Evolutionary conservation across 2,888 invertebrate species (phyloP).

Genomic region (Resseliella maxima): DNA sequence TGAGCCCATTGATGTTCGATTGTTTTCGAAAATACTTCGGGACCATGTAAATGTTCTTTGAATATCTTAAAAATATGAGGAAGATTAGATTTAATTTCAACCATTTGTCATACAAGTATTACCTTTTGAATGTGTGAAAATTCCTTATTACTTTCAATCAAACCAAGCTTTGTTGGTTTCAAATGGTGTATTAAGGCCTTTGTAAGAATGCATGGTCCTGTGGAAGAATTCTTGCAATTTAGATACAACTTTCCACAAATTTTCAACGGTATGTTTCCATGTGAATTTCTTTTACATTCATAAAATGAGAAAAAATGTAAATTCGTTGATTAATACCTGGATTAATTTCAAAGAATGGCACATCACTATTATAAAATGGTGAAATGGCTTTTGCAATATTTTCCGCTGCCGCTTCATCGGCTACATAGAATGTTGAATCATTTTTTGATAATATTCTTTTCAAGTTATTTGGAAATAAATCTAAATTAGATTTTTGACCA

Average conservation of each 20-base stretch:
- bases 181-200: neutral
- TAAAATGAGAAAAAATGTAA: too few species aligned
- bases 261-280: too few species aligned
- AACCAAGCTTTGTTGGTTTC: neutral
- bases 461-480: neutral
- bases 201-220: slow-evolving; percentile 54
- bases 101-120: neutral
- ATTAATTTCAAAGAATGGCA: slow-evolving; percentile 43
- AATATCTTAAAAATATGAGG: too few species aligned
- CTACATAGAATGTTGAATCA: neutral
- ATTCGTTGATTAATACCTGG: too few species aligned
- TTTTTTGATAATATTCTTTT: neutral
- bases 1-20: neutral
- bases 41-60: neutral
- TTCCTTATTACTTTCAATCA: neutral
- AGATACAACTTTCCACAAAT: too few species aligned
- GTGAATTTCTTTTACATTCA: too few species aligned
- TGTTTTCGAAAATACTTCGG: neutral
- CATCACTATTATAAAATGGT: neutral
- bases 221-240: too few species aligned
- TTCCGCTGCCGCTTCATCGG: neutral
- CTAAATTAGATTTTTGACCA: neutral
- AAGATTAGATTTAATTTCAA: neutral
- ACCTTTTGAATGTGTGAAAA: neutral
- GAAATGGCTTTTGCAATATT: neutral